Evolutionary conservation across 2,797 vertebrate species (phyloP), one percentile per base, ranked within the genome.

Genomic region (Halcyon badia): DNA sequence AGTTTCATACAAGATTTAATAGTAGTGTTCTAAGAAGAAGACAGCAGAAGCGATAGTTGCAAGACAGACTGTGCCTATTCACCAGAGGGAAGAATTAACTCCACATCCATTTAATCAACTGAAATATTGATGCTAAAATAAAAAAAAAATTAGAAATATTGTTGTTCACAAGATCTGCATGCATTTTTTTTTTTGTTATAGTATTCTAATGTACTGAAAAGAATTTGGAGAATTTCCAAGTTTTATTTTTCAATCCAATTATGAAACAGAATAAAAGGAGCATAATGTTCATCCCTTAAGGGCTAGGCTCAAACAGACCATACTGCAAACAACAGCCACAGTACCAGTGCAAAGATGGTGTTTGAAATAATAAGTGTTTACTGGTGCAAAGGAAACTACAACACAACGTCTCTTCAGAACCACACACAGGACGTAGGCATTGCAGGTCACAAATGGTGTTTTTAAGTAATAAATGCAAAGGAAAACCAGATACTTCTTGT

Each of bases 11-110:
- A 48, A 60, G 15, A 57, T 86, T 92, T 37, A 83, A 44, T 42
- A 18, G 20, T 4, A 57, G 11, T 35, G 26, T 52, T 85, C 62
- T 37, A 51, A 82, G 37, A 64, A 78, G 49, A 10, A 77, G 20
- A 46, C 0, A 80, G 22, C 2, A 1, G 21, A 83, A 73, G 24
- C 0, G 3, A 16, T 26, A 70, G 20, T 13, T 88, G 39, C n/a
- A 24, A 87, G 35, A 42, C 5, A 11, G 22, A 51, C 54, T 84
- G 22, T 72, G 20, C 30, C 25, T 20, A 6, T 70, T 83, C 17
- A 41, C 22, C 24, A 69, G 35, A 88, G 15, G 35, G 20, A 91
- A 76, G 37, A 80, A 46, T 26, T 52, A 56, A 30, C 14, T 81
- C 83, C 11, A 49, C 70, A 54, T 62, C 10, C 30, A 41, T 54